These are phyloP conservation scores for Crypturellus tataupa DNA, from an alignment of 2,797 vertebrate species.

Conservation along the genomic window DNA sequence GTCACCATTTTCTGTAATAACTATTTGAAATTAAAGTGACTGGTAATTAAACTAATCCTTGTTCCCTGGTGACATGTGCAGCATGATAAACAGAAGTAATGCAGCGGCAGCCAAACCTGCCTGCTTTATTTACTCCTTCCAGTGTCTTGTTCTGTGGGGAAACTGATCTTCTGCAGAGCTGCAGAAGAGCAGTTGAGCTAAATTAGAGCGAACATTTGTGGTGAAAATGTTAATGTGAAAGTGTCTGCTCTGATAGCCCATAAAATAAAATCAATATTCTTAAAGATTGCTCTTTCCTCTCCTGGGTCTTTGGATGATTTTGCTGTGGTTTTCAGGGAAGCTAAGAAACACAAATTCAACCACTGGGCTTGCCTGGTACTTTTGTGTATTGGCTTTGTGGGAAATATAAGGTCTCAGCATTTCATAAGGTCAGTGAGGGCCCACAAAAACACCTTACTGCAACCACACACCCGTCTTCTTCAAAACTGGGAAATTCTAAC, in stretches of 20 bases:
- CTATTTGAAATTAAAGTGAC: conserved; percentile 63
- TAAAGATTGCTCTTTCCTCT: neutral
- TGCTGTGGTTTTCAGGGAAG: conserved; percentile 5
- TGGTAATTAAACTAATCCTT: conserved; percentile 73
- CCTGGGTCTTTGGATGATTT: neutral
- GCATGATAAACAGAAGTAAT: conserved; percentile 24
- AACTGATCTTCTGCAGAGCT: conserved; percentile 48
- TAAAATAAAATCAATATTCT: conserved; percentile 43
- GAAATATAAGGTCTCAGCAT: neutral
- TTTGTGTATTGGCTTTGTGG: neutral
- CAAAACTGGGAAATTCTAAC: neutral
- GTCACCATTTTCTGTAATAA: conserved; percentile 55
- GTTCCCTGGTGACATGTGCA: conserved; percentile 45
- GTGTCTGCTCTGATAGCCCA: neutral
- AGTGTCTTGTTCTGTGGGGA: conserved; percentile 5
- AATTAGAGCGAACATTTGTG: conserved; percentile 54
- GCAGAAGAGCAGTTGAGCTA: neutral
- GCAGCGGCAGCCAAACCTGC: neutral
- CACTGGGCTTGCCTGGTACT: rapidly evolving
- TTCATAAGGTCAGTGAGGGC: neutral
- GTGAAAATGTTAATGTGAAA: conserved; percentile 7
- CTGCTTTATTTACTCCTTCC: conserved; percentile 25
- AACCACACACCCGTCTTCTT: neutral
- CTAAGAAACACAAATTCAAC: neutral
- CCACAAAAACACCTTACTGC: neutral